Evolutionary conservation across 2,888 invertebrate species (phyloP), one percentile per base, ranked within the genome.

Genomic region (Calliopum simillimum): DNA sequence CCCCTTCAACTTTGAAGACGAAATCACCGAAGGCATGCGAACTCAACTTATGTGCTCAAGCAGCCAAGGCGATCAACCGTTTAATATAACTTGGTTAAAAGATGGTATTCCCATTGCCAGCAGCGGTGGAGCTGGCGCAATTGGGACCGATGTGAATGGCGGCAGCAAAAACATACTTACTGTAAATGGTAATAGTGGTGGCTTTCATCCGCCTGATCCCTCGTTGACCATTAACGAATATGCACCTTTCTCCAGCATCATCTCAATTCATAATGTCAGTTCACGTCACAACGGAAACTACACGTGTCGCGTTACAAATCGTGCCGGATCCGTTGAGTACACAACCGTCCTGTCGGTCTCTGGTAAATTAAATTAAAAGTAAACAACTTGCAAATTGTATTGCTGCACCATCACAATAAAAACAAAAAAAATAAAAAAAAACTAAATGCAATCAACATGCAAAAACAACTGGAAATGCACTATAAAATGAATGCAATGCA

Each of bases 1-100:
- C 84, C 93, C 94, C 80, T 94, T 94, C 88, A 90, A 90, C 87
- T 94, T 94, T 87, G 93, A 93, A 85, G 89, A 90, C 79, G 92
- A 93, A 81, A 90, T 94, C 81, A 91, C 90, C 83, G 92, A 92
- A 83, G 94, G 94, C 77, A 93, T 94, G 88, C 91, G 93, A 74
- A 93, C 91, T 78, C 94, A 94, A 86, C 84, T 89, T 73, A 88
- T 89, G 87, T 89, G 89, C 82, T 87, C 88, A 69, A 88, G 88
- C 76, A 89, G 88, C 81, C 88, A 88, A 83, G 88, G 88, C 70
- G 88, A 88, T 80, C 88, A 88, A 79, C 88, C 88, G 44, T 87
- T 88, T 79, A 88, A 88, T 83, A 88, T 88, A 76, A 87, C 88
- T 21, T 88, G 88, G 88, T 83, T 88, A 64, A 84, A 87, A 81